Base-by-base conservation (phyloP, 2,113 vertebrate genomes). In the Phodopus roborovskii region DNA sequence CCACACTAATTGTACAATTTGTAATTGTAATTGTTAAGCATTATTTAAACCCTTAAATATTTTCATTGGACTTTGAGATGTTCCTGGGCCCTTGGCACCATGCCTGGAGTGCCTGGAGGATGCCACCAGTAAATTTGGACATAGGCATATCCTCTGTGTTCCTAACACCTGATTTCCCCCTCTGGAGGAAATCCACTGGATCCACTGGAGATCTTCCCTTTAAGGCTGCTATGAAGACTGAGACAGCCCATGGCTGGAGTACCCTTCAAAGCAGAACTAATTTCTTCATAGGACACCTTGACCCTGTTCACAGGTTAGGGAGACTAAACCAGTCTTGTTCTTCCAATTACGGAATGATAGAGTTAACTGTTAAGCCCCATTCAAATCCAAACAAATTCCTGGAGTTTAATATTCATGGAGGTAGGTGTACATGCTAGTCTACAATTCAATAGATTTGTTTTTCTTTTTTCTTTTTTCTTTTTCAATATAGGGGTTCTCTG, bases 1-100 rank as follows among this genome's bases (percentile, higher is more conserved):
- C 33, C 91, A 78, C 81, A 95, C 83, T 78, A 71, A 88, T 33
- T 66, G 58, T 92, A 5, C n/a, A n/a, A n/a, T 90, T 95, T 97
- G 94, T 53, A 3, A 2, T n/a, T 42, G 45, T 66, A 19, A 30
- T 86, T 53, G 73, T 88, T 68, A 66, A 1, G 45, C 15, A 20
- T 91, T 91, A 82, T 92, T 85, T 58, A 85, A 94, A 24, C 28
- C n/a, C 24, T 92, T 66, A 42, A 24, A 50, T 17, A 7, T 68
- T 74, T 82, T 26, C 56, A 50, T 3, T 60, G 62, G 53, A 82
- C 88, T 96, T 92, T 53, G 78, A 87, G 60, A 68, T 20, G 5
- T 10, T 79, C 11, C n/a, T 48, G 71, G 66, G 28, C 17, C 11
- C 50, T 42, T 74, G 75, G 2, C 2, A n/a, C 9, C 33, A 53